Percentiles rank a stretch among this genome's conserved stretches.
These are phyloP conservation scores for Sylvia atricapilla DNA, from an alignment of 2,113 vertebrate genomes.

Conservation along the genomic window DNA sequence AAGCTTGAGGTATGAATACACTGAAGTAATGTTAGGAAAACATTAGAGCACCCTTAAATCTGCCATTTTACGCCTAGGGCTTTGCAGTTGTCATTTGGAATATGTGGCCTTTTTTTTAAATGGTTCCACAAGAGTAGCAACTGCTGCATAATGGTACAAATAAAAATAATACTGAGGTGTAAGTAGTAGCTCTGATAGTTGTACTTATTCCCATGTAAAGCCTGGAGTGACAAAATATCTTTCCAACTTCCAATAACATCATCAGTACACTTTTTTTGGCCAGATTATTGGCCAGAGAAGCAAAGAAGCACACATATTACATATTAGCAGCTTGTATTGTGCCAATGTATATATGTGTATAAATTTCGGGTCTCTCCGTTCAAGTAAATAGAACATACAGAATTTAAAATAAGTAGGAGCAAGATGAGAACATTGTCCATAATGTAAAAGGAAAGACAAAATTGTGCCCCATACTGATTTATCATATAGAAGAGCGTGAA, in stretches of 20 bases:
- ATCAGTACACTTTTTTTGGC: neutral
- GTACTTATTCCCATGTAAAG: neutral
- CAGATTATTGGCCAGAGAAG: neutral
- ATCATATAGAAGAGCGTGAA: neutral
- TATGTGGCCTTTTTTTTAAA: neutral
- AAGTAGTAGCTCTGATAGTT: neutral
- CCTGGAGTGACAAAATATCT: neutral
- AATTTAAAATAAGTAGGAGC: neutral
- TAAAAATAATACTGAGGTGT: neutral
- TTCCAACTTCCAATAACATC: neutral
- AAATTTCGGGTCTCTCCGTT: neutral
- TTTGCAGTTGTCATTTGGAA: slow-evolving; percentile 28
- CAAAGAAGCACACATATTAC: neutral
- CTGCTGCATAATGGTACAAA: slow-evolving; percentile 25
- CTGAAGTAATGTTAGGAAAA: slow-evolving; percentile 39
- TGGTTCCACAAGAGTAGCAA: slow-evolving; percentile 4
- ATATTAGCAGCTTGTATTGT: neutral
- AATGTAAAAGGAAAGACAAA: neutral
- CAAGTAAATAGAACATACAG: neutral
- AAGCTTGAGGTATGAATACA: slow-evolving; percentile 23
- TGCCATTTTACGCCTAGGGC: slow-evolving; percentile 11
- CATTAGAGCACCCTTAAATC: slow-evolving; percentile 32
- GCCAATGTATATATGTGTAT: neutral
- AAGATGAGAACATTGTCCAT: neutral
- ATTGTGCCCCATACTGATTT: neutral